A percentile compares a stretch with the other conserved stretches of the same genome.
Evolutionary conservation across 2,888 invertebrate species (phyloP).

Genomic region (Acleris cristana): DNA sequence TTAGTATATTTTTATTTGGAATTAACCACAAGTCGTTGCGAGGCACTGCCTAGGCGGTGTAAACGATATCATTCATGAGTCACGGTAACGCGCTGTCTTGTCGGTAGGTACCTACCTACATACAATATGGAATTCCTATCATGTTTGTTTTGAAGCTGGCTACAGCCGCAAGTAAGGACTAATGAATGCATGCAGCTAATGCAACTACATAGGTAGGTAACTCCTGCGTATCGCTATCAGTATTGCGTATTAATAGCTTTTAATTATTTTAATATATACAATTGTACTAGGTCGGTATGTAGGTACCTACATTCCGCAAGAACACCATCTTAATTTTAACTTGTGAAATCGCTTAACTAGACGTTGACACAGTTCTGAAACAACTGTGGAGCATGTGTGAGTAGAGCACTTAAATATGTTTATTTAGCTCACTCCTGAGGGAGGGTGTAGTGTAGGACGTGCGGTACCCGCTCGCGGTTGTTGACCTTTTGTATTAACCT

Average conservation of each 20-base stretch:
- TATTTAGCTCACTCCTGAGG: conserved; percentile 38
- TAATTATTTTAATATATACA: background rate
- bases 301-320: background rate
- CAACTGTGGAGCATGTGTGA: conserved; percentile 3
- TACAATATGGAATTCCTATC: conserved; percentile 28
- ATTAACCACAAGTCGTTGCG: no score
- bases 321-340: background rate
- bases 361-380: conserved; percentile 1
- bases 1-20: no score
- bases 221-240: background rate
- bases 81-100: conserved; percentile 10
- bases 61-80: conserved; percentile 8
- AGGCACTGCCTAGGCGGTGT: background rate
- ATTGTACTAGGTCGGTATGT: background rate
- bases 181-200: conserved; percentile 33
- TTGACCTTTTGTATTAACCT: conserved; percentile 66
- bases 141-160: conserved; percentile 27
- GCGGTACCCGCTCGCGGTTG: conserved; percentile 60
- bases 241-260: background rate
- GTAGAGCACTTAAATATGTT: conserved; percentile 20
- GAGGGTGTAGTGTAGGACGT: conserved; percentile 54
- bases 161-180: conserved; percentile 22
- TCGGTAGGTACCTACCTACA: background rate
- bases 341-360: background rate
- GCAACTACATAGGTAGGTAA: background rate